Evolutionary conservation across 2,888 invertebrate species (phyloP), one percentile per base, ranked within the genome.

Genomic region (Carabus problematicus): DNA sequence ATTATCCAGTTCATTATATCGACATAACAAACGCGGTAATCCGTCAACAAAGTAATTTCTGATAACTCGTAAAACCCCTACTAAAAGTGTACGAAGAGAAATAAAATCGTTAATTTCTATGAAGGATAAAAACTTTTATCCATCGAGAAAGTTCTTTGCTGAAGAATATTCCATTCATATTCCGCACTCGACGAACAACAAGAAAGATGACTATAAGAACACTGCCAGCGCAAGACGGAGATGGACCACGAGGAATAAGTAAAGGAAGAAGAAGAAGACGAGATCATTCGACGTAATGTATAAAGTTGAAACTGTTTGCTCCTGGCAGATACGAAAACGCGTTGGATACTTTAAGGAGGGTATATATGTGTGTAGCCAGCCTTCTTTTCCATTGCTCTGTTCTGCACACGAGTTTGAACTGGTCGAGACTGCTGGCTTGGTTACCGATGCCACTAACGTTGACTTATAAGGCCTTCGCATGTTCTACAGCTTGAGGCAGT

Each of bases 251-350:
- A 56, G 29, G 29, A 56, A 56, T 29, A 56, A 12, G n/a, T 11
- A 45, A 29, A 6, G 45, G 7, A 45, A 12, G 14, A 45, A 12
- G 45, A 45, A 45, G 19, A 56, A 9, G 19, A 40, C 11, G 43
- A 29, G 56, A 64, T 55, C 64, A 64, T 55, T 56, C 56, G 45
- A 29, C 56, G 56, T 64, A 64, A 64, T 64, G 55, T 64, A 56
- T 56, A 64, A 55, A 64, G 56, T 64, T 64, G 42, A 64, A 64
- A 54, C 45, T 64, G 64, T 64, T 64, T 64, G 45, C 64, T 56
- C 8, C 11, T 19, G 42, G 14, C 11, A 56, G 43, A 64, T 52
- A 64, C 54, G 54, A 42, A 54, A 52, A 16, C 16, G 16, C 12
- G 16, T 12, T 52, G 52, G 18, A 52, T 52, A 9, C 49, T 52